Evolutionary conservation across 2,113 vertebrate genomes (phyloP).

Genomic region (Pleuronectes platessa): DNA sequence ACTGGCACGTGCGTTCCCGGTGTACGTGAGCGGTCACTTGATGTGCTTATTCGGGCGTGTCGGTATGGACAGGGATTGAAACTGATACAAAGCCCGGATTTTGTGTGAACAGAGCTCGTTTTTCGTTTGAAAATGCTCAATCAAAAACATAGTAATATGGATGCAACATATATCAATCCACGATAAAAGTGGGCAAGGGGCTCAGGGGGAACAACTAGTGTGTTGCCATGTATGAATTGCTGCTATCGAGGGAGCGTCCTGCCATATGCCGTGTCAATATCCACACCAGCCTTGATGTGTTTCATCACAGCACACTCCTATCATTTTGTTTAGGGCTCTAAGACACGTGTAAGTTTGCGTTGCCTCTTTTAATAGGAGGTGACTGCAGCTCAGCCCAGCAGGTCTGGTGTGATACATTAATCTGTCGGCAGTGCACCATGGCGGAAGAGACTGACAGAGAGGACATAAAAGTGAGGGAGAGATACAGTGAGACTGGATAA

Average conservation of each 20-base stretch:
- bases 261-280: background rate
- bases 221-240: background rate
- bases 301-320: background rate
- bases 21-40: too few species aligned
- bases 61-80: too few species aligned
- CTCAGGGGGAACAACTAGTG: background rate
- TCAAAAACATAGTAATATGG: too few species aligned
- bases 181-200: too few species aligned
- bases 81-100: too few species aligned
- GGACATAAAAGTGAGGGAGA: slow-evolving; percentile 2
- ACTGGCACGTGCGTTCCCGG: too few species aligned
- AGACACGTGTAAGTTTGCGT: background rate
- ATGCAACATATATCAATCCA: too few species aligned
- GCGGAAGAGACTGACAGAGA: background rate
- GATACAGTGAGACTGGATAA: slow-evolving; percentile 1
- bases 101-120: too few species aligned
- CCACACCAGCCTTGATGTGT: background rate
- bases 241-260: background rate
- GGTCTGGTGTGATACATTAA: slow-evolving; percentile 25
- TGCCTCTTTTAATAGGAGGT: slow-evolving; percentile 15
- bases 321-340: background rate
- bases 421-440: background rate
- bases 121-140: too few species aligned
- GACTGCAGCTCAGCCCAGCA: slow-evolving; percentile 23
- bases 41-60: too few species aligned